These are phyloP conservation scores for Pao palembangensis DNA, from an alignment of 2,113 vertebrate species.

Conservation along the genomic window DNA sequence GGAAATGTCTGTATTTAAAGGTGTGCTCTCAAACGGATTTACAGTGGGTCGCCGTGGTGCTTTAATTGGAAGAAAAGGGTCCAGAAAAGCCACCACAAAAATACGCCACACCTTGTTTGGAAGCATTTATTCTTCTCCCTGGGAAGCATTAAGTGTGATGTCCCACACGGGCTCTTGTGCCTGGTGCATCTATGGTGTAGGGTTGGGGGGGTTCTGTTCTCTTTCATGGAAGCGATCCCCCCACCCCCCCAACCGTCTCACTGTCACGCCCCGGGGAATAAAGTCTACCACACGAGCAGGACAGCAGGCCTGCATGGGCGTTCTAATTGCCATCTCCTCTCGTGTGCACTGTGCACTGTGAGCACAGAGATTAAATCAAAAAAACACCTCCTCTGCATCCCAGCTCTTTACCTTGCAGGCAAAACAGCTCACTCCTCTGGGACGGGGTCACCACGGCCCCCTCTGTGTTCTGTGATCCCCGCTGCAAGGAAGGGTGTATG, in stretches of 20 bases:
- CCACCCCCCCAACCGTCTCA: constrained; percentile 45
- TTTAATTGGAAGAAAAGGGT: constrained; percentile 35
- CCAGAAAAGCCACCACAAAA: constrained; percentile 38
- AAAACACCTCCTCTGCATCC: constrained; percentile 60
- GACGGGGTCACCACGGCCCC: constrained; percentile 65
- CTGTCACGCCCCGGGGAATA: constrained; percentile 56
- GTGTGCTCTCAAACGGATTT: constrained; percentile 41
- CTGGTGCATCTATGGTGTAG: not conserved
- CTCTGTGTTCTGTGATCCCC: constrained; percentile 70
- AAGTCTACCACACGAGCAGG: constrained; percentile 62
- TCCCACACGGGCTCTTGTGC: too few relatives aligned
- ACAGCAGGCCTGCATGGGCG: constrained; percentile 63
- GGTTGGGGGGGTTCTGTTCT: constrained; percentile 37
- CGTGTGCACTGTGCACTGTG: constrained; percentile 51
- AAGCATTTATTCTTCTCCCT: constrained; percentile 49
- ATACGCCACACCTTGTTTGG: constrained; percentile 22
- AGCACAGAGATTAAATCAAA: constrained; percentile 74
- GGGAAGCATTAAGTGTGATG: constrained; percentile 24
- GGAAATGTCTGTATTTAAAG: constrained; percentile 44
- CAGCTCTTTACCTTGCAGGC: constrained; percentile 73
- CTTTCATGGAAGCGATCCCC: constrained; percentile 66
- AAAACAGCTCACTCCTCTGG: constrained; percentile 72
- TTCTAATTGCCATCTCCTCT: constrained; percentile 78
- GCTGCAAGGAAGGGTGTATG: not conserved
- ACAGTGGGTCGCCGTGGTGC: constrained; percentile 48